These are phyloP conservation scores for Scaptomyza montana DNA, from an alignment of 1,140 invertebrate species.

Conservation along the genomic window DNA sequence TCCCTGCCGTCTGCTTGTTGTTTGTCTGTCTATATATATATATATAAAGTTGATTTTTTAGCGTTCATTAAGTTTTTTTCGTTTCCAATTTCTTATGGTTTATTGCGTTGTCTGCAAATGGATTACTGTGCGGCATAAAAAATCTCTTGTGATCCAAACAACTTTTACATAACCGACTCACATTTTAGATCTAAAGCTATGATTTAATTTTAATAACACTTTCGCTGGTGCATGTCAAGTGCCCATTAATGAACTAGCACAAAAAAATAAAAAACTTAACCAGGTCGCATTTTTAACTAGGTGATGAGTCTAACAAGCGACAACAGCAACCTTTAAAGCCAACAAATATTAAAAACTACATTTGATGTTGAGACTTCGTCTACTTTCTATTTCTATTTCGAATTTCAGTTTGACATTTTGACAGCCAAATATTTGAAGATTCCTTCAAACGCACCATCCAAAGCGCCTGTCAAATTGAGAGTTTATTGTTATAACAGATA, in stretches of 20 bases:
- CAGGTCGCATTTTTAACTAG: constrained; percentile 38
- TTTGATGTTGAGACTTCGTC: constrained; percentile 50
- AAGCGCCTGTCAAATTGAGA: constrained; percentile 2
- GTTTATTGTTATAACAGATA: constrained; percentile 16
- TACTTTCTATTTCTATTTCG: constrained; percentile 41
- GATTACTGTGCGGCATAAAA: background rate
- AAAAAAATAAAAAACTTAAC: constrained; percentile 41
- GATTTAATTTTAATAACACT: constrained; percentile 74
- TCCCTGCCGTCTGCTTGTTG: constrained; percentile 19
- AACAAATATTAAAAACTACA: constrained; percentile 37
- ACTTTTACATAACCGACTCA: background rate
- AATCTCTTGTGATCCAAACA: background rate
- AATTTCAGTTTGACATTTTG: constrained; percentile 34
- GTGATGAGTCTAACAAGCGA: constrained; percentile 45
- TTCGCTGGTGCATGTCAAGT: constrained; percentile 60
- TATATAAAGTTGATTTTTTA: background rate
- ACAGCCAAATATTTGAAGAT: constrained; percentile 6
- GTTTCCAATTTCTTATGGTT: constrained; percentile 44
- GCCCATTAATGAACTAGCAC: constrained; percentile 42
- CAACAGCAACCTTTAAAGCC: too few species aligned
- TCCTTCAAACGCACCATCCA: background rate
- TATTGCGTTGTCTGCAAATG: constrained; percentile 39
- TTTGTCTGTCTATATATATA: constrained; percentile 3
- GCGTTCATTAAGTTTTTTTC: constrained; percentile 7
- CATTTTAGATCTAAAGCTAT: constrained; percentile 34